Evolutionary conservation across 1,140 invertebrate genomes (phyloP).

Genomic region (Metopolophium dirhodum): DNA sequence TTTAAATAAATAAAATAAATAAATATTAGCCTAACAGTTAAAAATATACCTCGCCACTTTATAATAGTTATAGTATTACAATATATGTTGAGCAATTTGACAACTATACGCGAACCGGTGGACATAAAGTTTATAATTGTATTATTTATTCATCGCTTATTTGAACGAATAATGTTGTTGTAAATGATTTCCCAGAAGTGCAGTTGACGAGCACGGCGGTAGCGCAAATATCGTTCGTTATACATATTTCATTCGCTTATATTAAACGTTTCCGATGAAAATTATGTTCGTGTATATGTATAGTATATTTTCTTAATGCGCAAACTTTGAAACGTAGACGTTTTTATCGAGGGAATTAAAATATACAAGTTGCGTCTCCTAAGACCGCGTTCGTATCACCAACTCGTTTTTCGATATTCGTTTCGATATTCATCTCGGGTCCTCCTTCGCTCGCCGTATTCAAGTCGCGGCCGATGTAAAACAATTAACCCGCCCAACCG

Average conservation of each 20-base stretch:
- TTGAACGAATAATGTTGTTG: background rate
- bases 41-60: background rate
- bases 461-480: background rate
- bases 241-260: background rate
- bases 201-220: background rate
- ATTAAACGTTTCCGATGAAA: background rate
- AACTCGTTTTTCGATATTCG: background rate
- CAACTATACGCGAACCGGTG: background rate
- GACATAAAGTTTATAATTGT: constrained; percentile 5
- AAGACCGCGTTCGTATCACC: no score
- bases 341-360: background rate
- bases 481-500: background rate
- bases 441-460: background rate
- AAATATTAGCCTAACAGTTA: background rate
- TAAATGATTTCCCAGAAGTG: constrained; percentile 15
- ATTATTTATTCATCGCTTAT: background rate
- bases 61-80: background rate
- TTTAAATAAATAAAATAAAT: no score
- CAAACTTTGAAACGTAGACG: background rate
- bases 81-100: background rate
- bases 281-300: background rate
- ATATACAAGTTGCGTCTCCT: no score
- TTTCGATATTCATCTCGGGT: background rate
- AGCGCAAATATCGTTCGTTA: background rate
- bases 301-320: background rate